These are phyloP conservation scores for Hyposmocoma kahamanoa DNA, from an alignment of 1,140 invertebrate species.

Conservation along the genomic window DNA sequence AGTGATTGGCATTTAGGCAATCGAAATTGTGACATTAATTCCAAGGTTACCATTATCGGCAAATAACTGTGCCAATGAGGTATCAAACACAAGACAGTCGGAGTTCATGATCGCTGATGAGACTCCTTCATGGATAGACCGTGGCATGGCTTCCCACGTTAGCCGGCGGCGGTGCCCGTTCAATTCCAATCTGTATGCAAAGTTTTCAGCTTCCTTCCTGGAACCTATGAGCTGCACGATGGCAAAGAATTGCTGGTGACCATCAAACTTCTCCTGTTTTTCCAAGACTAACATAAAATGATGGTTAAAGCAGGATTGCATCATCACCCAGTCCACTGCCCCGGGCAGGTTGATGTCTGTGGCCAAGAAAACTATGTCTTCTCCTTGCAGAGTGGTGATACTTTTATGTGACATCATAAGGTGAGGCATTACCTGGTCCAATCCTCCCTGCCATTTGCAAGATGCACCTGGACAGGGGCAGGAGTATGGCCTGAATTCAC, in stretches of 20 bases:
- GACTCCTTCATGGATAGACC: constrained; percentile 99
- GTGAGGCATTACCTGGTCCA: constrained; percentile 97
- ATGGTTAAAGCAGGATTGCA: constrained; percentile 99
- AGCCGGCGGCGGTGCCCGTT: constrained; percentile 94
- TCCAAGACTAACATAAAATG: constrained; percentile 99
- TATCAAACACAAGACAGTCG: constrained; percentile 99
- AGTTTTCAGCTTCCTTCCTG: constrained; percentile 98
- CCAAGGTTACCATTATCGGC: constrained; percentile 99
- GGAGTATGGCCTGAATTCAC: constrained; percentile 97
- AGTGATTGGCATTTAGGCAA: constrained; percentile 75
- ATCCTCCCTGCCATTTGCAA: constrained; percentile 98
- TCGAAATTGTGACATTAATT: constrained; percentile 99
- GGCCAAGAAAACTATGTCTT: constrained; percentile 99
- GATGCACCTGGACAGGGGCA: constrained; percentile 99
- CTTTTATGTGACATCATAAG: constrained; percentile 98
- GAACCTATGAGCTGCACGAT: constrained; percentile 99
- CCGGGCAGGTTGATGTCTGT: constrained; percentile 99
- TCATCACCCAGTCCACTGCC: constrained; percentile 99
- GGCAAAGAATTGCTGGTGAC: constrained; percentile 99
- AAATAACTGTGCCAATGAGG: constrained; percentile 97
- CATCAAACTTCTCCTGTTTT: constrained; percentile 99
- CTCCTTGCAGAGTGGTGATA: constrained; percentile 97
- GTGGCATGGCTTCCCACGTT: constrained; percentile 99
- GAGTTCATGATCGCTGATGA: constrained; percentile 98
- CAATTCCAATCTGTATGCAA: constrained; percentile 97